Base-by-base conservation (phyloP, 2,888 invertebrate species). In the Drosophila neonasuta region DNA sequence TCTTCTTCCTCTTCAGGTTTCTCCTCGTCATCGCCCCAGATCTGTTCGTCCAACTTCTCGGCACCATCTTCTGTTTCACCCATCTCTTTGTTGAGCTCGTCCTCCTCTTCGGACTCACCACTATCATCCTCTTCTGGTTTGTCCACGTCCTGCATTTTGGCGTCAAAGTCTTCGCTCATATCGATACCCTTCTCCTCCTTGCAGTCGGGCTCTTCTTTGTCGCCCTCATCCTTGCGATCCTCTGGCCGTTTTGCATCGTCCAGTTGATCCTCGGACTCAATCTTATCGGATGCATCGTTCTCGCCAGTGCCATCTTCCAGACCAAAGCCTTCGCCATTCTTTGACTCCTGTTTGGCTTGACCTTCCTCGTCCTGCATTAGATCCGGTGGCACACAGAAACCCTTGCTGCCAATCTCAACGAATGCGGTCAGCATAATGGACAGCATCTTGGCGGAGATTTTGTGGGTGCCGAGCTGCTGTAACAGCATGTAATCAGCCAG, bases 131-230 rank as follows among this genome's bases (percentile, higher is more conserved):
- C 92, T 17, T 91, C 92, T 42, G 89, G 93, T 70, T 94, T 93
- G 3, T 96, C 95, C 13, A 95, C 91, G 86, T 98, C 95, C 73
- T 91, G 90, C 85, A 89, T 86, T 75, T 88, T 88, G 41, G 91
- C 97, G 62, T 97, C 97, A 88, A 99, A 98, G 89, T 99, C 97
- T 77, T 98, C 98, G 15, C 96, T 96, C 97, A 99, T 98, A 84
- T 99, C 98, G 58, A 99, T 95, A 15, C 97, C 97, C 52, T 97
- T 95, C 70, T 98, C 96, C 88, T 98, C 97, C 84, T 96, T 94
- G 80, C 95, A 94, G 87, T 96, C 95, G 80, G 94, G 93, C 55
- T 96, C 77, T 30, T 94, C 93, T 70, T 96, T 95, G 84, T 97
- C 93, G 3, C 82, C 86, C 72, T 97, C 94, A 32, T 90, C 86